Evolutionary conservation across 2,113 vertebrate genomes (phyloP).

Genomic region (Sylvilagus bachmani): DNA sequence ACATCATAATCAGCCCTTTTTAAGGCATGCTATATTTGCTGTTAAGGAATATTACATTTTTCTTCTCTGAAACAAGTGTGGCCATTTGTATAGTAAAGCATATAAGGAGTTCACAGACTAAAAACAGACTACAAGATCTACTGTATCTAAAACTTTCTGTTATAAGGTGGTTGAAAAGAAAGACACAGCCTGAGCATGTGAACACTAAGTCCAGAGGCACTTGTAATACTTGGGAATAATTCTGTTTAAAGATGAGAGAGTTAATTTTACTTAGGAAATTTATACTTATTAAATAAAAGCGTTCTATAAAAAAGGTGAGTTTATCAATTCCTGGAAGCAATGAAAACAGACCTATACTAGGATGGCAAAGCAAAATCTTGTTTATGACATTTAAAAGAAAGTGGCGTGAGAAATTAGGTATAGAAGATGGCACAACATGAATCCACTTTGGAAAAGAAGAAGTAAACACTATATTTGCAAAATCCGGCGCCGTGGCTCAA

Average conservation of each 20-base stretch:
- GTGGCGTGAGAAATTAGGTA: background rate
- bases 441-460: background rate
- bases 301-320: background rate
- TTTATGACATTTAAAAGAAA: background rate
- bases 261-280: background rate
- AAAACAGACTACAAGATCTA: background rate
- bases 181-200: background rate
- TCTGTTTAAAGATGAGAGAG: background rate
- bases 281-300: too few relatives aligned
- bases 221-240: background rate
- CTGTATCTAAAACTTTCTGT: background rate
- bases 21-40: conserved; percentile 1
- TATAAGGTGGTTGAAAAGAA: background rate
- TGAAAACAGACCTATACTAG: background rate
- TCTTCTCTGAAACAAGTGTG: background rate
- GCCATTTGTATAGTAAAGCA: conserved; percentile 30
- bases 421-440: too few relatives aligned
- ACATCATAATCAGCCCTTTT: background rate
- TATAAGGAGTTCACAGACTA: background rate
- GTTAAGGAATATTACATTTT: background rate
- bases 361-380: background rate
- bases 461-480: background rate
- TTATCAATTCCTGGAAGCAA: background rate
- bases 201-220: background rate
- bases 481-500: too few relatives aligned